Evolutionary conservation across 2,797 vertebrate genomes (phyloP).

Genomic region (Rhynchotus rufescens): DNA sequence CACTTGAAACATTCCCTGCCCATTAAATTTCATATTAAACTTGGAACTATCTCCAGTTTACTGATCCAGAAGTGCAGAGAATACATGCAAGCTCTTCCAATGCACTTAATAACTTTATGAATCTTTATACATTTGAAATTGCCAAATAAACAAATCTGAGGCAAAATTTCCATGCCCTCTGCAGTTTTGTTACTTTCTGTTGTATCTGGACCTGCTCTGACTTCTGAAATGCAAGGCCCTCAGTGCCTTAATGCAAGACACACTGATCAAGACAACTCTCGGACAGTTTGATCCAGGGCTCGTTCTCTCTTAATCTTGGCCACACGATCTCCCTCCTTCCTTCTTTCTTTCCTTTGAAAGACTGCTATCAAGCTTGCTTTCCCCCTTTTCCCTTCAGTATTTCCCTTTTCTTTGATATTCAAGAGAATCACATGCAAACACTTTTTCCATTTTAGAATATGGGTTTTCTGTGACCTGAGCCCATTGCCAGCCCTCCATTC

Average conservation of each 20-base stretch:
- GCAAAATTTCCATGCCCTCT: background rate
- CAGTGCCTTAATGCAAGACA: background rate
- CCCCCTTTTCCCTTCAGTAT: background rate
- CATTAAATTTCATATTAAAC: background rate
- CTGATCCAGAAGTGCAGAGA: background rate
- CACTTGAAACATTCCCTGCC: background rate
- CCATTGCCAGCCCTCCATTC: constrained; percentile 32
- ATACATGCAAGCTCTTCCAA: background rate
- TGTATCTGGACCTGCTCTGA: background rate
- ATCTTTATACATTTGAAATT: no score
- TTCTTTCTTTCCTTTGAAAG: background rate
- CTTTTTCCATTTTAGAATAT: constrained; percentile 41
- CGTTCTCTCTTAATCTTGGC: background rate
- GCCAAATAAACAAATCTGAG: background rate
- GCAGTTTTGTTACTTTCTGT: background rate
- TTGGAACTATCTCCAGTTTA: background rate
- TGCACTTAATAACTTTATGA: background rate
- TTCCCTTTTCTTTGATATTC: constrained; percentile 25
- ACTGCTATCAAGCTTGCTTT: background rate
- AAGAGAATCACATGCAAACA: constrained; percentile 52
- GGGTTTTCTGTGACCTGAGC: constrained; percentile 27
- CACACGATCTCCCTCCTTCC: background rate
- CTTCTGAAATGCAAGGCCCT: background rate
- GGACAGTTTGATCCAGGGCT: background rate
- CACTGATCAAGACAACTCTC: background rate